Evolutionary conservation across 1,140 invertebrate genomes (phyloP).

Genomic region (Drosophila paulistorum): DNA sequence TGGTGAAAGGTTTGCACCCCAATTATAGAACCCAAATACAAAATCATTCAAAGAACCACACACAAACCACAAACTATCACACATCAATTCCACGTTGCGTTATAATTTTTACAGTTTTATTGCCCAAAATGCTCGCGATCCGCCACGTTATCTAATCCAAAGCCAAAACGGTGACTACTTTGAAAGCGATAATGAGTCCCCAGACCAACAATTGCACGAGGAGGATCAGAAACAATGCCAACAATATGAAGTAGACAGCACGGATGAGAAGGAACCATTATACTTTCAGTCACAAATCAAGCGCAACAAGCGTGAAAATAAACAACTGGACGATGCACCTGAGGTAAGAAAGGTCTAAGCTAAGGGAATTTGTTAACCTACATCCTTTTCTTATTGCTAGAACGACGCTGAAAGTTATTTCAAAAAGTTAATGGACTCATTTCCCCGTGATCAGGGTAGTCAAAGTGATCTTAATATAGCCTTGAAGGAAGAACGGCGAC

Average conservation of each 20-base stretch:
- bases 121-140: constrained; percentile 52
- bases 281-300: constrained; percentile 13
- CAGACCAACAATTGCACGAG: constrained; percentile 22
- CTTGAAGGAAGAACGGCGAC: constrained; percentile 25
- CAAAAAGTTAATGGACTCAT: constrained; percentile 69
- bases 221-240: constrained; percentile 45
- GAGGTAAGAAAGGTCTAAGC: constrained; percentile 41
- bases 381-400: constrained; percentile 18
- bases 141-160: constrained; percentile 45
- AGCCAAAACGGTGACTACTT: constrained; percentile 46
- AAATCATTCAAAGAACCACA: not conserved
- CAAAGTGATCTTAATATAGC: constrained; percentile 50
- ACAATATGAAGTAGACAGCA: constrained; percentile 13
- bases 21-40: constrained; percentile 12
- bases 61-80: not conserved
- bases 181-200: constrained; percentile 37
- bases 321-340: constrained; percentile 45
- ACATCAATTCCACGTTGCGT: not conserved
- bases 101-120: constrained; percentile 52
- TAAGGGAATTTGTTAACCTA: too few species aligned
- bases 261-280: not conserved
- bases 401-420: constrained; percentile 60
- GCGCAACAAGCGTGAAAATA: constrained; percentile 52
- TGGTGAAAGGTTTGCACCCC: constrained; percentile 55
- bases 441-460: constrained; percentile 59